Evolutionary conservation across 2,888 invertebrate species (phyloP).

Genomic region (Argynnis bischoffii): DNA sequence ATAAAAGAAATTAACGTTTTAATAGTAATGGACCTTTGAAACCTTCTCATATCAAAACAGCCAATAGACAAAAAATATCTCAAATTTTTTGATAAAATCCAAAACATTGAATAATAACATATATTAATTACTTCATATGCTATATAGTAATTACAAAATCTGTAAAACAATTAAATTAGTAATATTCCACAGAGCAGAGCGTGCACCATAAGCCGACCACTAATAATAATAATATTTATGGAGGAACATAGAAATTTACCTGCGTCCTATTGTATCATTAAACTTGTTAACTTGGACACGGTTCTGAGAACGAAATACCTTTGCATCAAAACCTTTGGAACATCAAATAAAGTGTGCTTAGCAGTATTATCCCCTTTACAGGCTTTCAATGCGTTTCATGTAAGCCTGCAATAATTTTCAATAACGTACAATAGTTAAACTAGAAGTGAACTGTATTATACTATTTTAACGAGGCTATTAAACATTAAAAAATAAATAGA

Average conservation of each 20-base stretch:
- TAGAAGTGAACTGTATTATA: neutral
- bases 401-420: neutral
- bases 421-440: neutral
- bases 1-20: no score
- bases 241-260: conserved; percentile 42
- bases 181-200: neutral
- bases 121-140: no score
- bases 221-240: conserved; percentile 34
- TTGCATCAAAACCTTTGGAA: conserved; percentile 35
- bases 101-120: no score
- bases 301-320: conserved; percentile 36
- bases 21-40: no score
- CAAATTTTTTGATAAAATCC: no score
- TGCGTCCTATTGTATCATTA: conserved; percentile 35
- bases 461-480: no score
- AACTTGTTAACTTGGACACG: conserved; percentile 36
- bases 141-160: no score
- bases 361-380: conserved; percentile 22
- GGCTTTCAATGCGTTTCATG: conserved; percentile 12
- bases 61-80: no score
- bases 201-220: neutral
- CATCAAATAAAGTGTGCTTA: conserved; percentile 29
- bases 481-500: no score
- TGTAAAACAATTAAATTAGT: no score
- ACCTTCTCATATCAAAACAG: no score